Conservation (phyloP, 2,888 invertebrate species). For the Buathra laborator region DNA sequence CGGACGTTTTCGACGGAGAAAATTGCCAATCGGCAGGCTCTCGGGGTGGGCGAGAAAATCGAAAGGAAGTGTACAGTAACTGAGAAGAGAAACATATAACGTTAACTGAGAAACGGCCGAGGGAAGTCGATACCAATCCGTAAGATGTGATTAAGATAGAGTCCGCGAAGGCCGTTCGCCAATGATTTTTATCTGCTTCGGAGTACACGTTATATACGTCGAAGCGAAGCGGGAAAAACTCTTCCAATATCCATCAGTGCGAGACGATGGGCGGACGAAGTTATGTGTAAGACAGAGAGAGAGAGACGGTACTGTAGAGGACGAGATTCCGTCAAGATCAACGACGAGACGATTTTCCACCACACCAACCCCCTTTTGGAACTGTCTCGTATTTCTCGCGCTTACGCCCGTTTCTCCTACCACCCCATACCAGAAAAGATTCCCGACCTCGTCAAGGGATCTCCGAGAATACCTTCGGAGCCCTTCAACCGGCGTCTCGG, state of each 20-base stretch:
- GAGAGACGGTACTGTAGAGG: neutral
- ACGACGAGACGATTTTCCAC: constrained; percentile 48
- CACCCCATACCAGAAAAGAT: constrained; percentile 54
- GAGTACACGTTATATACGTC: constrained; percentile 35
- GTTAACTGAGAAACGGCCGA: constrained; percentile 44
- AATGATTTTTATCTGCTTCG: constrained; percentile 64
- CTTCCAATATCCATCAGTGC: constrained; percentile 58
- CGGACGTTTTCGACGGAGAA: constrained; percentile 30
- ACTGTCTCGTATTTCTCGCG: constrained; percentile 51
- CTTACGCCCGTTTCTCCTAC: neutral
- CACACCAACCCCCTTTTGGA: constrained; percentile 18
- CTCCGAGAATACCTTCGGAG: constrained; percentile 71
- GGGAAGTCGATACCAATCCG: constrained; percentile 58
- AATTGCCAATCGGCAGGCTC: constrained; percentile 53
- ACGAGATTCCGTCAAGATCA: constrained; percentile 53
- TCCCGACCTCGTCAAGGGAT: constrained; percentile 74
- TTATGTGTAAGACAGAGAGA: constrained; percentile 6
- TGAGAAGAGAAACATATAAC: neutral
- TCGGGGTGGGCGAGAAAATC: constrained; percentile 14
- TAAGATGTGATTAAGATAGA: constrained; percentile 69
- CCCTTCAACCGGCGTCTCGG: constrained; percentile 31
- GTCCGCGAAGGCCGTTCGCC: constrained; percentile 56
- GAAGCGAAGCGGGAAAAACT: constrained; percentile 40
- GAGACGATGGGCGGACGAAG: constrained; percentile 23
- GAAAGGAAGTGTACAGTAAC: constrained; percentile 1